Conservation (phyloP, 2,888 invertebrate genomes). For the Hirtodrosophila cameraria region DNA sequence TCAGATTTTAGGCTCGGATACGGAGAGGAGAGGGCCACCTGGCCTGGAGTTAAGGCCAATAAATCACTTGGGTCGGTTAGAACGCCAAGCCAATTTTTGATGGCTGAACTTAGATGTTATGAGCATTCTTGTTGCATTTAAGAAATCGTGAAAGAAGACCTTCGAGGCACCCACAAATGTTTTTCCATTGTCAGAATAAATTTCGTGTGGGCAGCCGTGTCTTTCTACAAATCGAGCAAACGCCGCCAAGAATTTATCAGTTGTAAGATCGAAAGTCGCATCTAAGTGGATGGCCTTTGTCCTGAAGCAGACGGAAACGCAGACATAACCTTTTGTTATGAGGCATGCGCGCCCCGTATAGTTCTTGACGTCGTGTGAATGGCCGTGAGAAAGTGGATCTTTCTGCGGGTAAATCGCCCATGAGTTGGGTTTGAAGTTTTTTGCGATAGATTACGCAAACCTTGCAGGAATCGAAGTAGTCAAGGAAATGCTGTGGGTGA, state of each 20-base stretch:
- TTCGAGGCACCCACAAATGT: not conserved
- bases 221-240: not conserved
- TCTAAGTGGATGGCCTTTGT: not conserved
- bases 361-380: not conserved
- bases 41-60: not conserved
- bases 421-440: not conserved
- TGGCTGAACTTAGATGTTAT: not conserved
- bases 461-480: not conserved
- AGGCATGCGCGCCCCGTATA: not conserved
- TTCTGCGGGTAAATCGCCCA: not conserved
- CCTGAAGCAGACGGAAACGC: conserved; percentile 3
- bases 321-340: not conserved
- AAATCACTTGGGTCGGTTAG: not conserved
- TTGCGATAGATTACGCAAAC: too few species aligned
- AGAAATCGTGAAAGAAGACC: not conserved
- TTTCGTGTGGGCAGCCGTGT: not conserved
- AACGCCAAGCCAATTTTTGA: not conserved
- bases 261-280: not conserved
- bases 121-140: too few species aligned
- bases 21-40: not conserved
- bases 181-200: not conserved
- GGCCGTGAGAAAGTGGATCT: not conserved
- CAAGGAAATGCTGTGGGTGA: not conserved
- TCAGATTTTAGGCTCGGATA: not conserved
- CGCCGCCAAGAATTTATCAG: not conserved